Evolutionary conservation across 2,888 invertebrate genomes (phyloP).

Genomic region (Pammene aurita): DNA sequence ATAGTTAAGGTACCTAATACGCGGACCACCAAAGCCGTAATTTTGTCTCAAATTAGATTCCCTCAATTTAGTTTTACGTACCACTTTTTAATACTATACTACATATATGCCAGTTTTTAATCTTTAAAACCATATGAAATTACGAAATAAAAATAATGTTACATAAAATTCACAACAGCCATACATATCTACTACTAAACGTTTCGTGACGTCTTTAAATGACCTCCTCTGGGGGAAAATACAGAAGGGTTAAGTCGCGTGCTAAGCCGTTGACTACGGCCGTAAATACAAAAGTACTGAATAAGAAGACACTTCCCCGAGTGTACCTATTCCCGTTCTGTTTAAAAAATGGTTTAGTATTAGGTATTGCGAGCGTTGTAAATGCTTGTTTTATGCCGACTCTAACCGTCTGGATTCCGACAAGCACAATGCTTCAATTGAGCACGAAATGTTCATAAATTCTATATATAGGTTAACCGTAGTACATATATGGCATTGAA

Average conservation of each 20-base stretch:
- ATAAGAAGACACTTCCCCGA: conserved; percentile 25
- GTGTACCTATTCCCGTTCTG: neutral
- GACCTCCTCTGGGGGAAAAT: conserved; percentile 22
- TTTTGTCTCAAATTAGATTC: too few species aligned
- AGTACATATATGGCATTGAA: neutral
- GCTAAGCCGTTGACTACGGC: conserved; percentile 38
- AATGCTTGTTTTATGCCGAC: too few species aligned
- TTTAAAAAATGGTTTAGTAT: neutral
- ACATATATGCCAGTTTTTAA: too few species aligned
- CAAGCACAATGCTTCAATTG: neutral
- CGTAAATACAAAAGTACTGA: conserved; percentile 30
- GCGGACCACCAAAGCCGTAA: too few species aligned
- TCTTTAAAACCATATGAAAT: too few species aligned
- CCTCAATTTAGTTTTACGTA: too few species aligned
- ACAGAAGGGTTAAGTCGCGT: conserved; percentile 39
- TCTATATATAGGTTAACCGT: conserved; percentile 7
- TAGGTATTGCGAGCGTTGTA: too few species aligned
- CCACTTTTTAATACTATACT: too few species aligned
- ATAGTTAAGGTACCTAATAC: too few species aligned
- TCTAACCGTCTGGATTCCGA: too few species aligned
- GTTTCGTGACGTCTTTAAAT: conserved; percentile 28
- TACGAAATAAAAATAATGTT: too few species aligned
- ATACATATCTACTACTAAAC: conserved; percentile 14
- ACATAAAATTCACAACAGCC: too few species aligned
- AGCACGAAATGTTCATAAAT: neutral